Base-by-base conservation (phyloP, 2,888 invertebrate genomes). In the Spilarctia lutea region DNA sequence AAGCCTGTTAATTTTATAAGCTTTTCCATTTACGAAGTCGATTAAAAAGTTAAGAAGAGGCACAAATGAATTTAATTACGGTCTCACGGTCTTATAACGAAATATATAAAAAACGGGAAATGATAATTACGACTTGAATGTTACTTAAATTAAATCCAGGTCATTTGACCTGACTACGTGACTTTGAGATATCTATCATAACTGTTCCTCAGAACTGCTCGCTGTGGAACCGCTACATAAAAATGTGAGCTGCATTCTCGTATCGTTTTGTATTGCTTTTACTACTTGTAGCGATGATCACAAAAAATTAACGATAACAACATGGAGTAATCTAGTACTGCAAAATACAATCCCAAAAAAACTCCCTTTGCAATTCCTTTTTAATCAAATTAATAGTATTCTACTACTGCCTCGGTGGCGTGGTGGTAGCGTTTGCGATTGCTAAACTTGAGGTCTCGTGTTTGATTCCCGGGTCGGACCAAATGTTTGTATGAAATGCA, bases 121-220 rank as follows among this genome's bases (percentile, higher is more conserved):
- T 1, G 63, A 2, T 63, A 63, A 63, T 63, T 63, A 30, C 7
- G 63, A 30, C 63, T 63, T 18, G 27, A 63, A 30, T 30, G 18
- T 63, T 63, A 63, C 27, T 63, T 63, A 63, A 63, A 30, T 63
- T 63, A 63, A 63, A 63, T 63, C 63, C 30, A 63, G 30, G 30
- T 63, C 27, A 63, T 30, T 18, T 16, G 8, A 63, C 63, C 16
- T 18, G 30, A 16, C 63, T 63, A 63, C 63, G 63, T 63, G 63
- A 30, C 30, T 63, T 30, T 63, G 30, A 63, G 63, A 63, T 30
- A 18, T 63, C 60, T 63, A 30, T 63, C 27, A 63, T 63, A 63
- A 63, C 63, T 63, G 30, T 63, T 63, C 30, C 18, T 30, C 8
- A 27, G 30, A 63, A 63, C 30, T 30, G 63, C 30, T 8, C 16